Percentiles rank a stretch among this genome's conserved stretches.
These are phyloP conservation scores for Gasterosteus aculeatus DNA, from an alignment of 2,113 vertebrate genomes.

Conservation along the genomic window DNA sequence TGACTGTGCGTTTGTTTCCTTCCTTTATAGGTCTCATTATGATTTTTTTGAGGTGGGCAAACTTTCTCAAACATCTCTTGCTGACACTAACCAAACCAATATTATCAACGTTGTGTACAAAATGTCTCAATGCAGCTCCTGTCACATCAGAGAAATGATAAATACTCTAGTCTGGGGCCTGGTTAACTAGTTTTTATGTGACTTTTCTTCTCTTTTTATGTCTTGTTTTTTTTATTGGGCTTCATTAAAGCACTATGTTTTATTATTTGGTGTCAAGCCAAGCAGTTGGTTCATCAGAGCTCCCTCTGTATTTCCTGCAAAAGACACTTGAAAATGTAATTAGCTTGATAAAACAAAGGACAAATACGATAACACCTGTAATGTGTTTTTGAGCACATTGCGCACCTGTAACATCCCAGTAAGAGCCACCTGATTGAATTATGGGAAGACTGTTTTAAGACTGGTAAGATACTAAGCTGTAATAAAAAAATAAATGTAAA, in stretches of 20 bases:
- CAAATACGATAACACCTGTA: conserved; percentile 47
- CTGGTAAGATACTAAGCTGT: neutral
- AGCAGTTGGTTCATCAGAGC: neutral
- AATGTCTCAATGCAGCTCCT: neutral
- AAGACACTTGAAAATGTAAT: conserved; percentile 25
- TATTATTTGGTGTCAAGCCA: neutral
- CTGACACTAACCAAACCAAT: neutral
- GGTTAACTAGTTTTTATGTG: conserved; percentile 3
- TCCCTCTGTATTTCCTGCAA: conserved; percentile 9
- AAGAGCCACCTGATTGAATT: conserved; percentile 65
- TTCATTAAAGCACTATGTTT: neutral
- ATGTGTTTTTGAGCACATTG: conserved; percentile 40
- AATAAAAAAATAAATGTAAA: conserved; percentile 37
- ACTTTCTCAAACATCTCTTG: neutral
- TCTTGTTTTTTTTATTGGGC: neutral
- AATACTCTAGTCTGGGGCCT: neutral
- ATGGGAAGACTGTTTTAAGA: conserved; percentile 29
- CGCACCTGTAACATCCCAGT: conserved; percentile 42
- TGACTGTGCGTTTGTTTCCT: too few species aligned
- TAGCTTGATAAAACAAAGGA: conserved; percentile 17
- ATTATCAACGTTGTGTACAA: neutral
- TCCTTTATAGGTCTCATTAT: too few species aligned
- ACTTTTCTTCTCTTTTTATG: neutral
- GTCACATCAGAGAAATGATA: neutral
- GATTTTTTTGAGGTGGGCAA: neutral